Percentiles rank a stretch among this genome's conserved stretches.
Conservation (phyloP, 92 coral and sea anemone genomes). For the Zoanthus solanderi region DNA sequence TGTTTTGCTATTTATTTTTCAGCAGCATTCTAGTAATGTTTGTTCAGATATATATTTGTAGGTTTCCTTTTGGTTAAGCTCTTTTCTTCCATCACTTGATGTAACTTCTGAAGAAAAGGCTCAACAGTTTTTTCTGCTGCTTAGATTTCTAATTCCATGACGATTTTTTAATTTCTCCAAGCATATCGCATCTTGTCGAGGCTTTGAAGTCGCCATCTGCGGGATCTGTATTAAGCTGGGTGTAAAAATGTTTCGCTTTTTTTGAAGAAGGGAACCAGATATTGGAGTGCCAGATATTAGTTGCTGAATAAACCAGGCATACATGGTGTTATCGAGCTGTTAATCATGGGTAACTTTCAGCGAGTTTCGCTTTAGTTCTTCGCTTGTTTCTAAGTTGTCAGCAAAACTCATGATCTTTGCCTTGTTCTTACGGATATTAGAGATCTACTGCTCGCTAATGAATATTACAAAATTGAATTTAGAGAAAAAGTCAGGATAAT, state of each 20-base stretch:
- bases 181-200: conserved; percentile 27
- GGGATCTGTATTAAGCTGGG: conserved; percentile 42
- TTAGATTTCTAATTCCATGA: conserved; percentile 65
- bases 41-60: neutral
- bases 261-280: conserved; percentile 61
- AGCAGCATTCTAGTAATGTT: no score
- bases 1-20: no score
- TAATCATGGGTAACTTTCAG: conserved; percentile 18
- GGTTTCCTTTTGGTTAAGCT: neutral
- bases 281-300: conserved; percentile 38
- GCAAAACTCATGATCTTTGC: neutral
- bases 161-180: conserved; percentile 56
- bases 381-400: conserved; percentile 46
- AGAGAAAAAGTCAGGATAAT: no score
- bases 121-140: conserved; percentile 59
- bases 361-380: conserved; percentile 21
- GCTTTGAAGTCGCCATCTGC: conserved; percentile 38
- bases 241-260: conserved; percentile 57
- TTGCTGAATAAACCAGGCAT: conserved; percentile 59
- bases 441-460: no score
- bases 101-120: conserved; percentile 28
- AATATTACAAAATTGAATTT: no score
- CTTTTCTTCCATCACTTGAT: neutral
- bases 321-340: neutral
- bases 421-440: neutral